Evolutionary conservation across 2,888 invertebrate species (phyloP), one percentile per base, ranked within the genome.

Genomic region (Nemotelus nigrinus): DNA sequence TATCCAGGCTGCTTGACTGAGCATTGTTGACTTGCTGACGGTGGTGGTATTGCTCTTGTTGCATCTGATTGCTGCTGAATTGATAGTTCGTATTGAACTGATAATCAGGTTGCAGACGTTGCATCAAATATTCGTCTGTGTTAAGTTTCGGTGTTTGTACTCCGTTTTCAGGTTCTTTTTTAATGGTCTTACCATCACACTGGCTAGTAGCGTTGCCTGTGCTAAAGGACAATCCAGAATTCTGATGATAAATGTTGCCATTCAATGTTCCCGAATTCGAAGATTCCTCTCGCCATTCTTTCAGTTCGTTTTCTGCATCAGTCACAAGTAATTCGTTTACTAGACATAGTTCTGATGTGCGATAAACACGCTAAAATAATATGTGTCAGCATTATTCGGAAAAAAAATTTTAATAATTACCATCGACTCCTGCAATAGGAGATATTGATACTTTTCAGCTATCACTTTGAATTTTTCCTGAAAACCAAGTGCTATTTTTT

Each of bases 321-420:
- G 92, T 89, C 65, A 93, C 90, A 84, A 93, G 91, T 85, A 93
- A 89, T 77, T 93, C 89, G 82, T 94, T 92, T 79, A 95, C 88
- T 92, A 94, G 93, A 88, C 94, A 92, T 78, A 92, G 85, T 85
- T 95, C 95, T 0, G 94, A 92, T 1, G 94, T 93, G 81, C 92
- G 90, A 77, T 92, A 92, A 82, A 90, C 90, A 74, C 92, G 88
- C 94, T 94, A 86, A 8, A 87, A 84, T 41, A 63, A 43, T 39
- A 63, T 2, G 4, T 43, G 43, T 41, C 39, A 57, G 2, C 10
- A 10, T 25, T 41, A 77, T 25, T 76, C 63, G 47, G 67, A 48
- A 45, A 10, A 3, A 10, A 63, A 63, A 10, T 25, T 5, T 63
- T 2, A 3, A 63, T 57, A 83, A 89, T 88, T 87, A 94, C 94